Evolutionary conservation across 2,113 vertebrate genomes (phyloP), one percentile per base, ranked within the genome.

Genomic region (Sterna hirundo): DNA sequence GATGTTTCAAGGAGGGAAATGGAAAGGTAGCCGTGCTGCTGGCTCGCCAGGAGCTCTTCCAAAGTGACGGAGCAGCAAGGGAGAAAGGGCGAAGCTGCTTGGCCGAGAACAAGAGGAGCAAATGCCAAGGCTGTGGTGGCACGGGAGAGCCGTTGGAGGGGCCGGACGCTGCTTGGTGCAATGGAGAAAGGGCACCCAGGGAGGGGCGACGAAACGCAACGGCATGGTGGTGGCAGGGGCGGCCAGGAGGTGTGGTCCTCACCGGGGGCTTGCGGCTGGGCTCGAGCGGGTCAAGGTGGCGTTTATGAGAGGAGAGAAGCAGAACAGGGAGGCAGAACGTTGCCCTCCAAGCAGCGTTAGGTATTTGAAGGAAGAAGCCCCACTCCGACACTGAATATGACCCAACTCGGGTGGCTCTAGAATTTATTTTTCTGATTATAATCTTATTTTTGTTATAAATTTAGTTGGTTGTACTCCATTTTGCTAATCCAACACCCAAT

Each of bases 131-230:
- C 64, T 62, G 47, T n/a, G 25, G 47, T 62, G 69, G 32, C 16
- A 2, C 20, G 11, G 17, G 40, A 72, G 58, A n/a, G 30, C 8
- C 5, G 13, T 32, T 65, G 12, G 47, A 82, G 34, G 21, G 42
- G 36, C 27, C 2, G 1, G n/a, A 40, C 12, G 9, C 30, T 46
- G 32, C 23, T 52, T 21, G 16, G 34, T 34, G 23, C 36, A 4
- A 1, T 6, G 32, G 40, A 46, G 64, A 70, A 64, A 23, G 10
- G 26, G 16, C 21, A 19, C 10, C 8, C 13, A 13, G 27, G 25
- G 29, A 4, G 21, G 51, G 9, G 46, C 18, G 30, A 9, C 0
- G 2, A 36, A 40, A 36, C 10, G 7, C 8, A 38, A 15, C 1
- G 4, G 44, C 9, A 23, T 9, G 20, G 1, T 15, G 15, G 38